Evolutionary conservation across 2,797 vertebrate species (phyloP).

Genomic region (Chromobotia macracanthus): DNA sequence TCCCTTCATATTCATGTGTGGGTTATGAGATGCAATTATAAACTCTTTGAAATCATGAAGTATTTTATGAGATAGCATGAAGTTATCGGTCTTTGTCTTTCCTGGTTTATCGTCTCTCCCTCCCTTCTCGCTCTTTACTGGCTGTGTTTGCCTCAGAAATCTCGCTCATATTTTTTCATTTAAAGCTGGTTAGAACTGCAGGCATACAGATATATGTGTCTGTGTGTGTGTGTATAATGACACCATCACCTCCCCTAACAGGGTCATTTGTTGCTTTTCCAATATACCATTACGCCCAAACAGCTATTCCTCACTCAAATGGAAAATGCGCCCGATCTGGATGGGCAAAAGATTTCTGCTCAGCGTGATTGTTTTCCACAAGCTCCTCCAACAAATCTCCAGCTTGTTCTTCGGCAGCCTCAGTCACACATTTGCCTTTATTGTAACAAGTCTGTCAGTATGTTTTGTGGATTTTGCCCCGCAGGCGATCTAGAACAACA

Average conservation of each 20-base stretch:
- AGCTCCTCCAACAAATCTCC: conserved; percentile 54
- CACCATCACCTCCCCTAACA: conserved; percentile 63
- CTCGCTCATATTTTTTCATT: conserved; percentile 61
- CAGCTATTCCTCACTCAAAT: conserved; percentile 63
- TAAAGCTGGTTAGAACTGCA: conserved; percentile 56
- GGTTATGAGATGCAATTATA: conserved; percentile 59
- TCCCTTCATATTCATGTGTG: conserved; percentile 52
- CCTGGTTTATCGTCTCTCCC: conserved; percentile 2
- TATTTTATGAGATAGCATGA: conserved; percentile 53
- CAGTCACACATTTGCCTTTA: conserved; percentile 39
- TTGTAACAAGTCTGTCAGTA: conserved; percentile 51
- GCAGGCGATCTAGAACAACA: conserved; percentile 4
- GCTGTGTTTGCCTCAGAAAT: conserved; percentile 45
- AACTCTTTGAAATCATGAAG: conserved; percentile 57
- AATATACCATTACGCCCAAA: conserved; percentile 65
- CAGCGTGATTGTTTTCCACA: conserved; percentile 53
- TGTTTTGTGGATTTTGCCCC: conserved; percentile 47
- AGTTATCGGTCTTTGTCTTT: conserved; percentile 37
- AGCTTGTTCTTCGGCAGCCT: conserved; percentile 28
- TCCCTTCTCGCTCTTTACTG: conserved; percentile 16
- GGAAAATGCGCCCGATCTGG: conserved; percentile 54
- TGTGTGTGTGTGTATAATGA: conserved; percentile 57
- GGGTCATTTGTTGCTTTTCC: conserved; percentile 65
- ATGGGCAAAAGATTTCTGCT: conserved; percentile 50
- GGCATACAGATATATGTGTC: conserved; percentile 11